Percentiles rank a stretch among this genome's conserved stretches.
Evolutionary conservation across 2,797 vertebrate species (phyloP).

Genomic region (Gadopsis bispinosus): DNA sequence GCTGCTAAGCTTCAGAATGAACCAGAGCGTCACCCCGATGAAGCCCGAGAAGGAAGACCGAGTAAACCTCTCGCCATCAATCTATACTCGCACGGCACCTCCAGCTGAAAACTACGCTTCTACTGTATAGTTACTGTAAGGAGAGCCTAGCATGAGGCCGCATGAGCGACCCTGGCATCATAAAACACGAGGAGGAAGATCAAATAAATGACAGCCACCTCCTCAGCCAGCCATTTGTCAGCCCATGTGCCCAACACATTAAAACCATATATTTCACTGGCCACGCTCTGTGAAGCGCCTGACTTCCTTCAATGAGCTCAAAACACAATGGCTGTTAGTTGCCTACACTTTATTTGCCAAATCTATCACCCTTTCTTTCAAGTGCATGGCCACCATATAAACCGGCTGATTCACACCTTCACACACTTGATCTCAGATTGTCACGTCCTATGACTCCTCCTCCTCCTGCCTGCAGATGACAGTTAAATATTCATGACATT

Average conservation of each 20-base stretch:
- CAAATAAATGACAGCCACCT: slow-evolving; percentile 60
- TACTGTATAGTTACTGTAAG: slow-evolving; percentile 10
- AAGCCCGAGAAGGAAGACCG: slow-evolving; percentile 19
- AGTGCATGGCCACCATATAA: slow-evolving; percentile 87
- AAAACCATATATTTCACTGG: slow-evolving; percentile 73
- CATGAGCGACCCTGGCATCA: slow-evolving; percentile 15
- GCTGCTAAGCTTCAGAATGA: slow-evolving; percentile 29
- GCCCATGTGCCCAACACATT: slow-evolving; percentile 66
- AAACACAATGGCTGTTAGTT: slow-evolving; percentile 71
- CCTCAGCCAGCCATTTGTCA: slow-evolving; percentile 77
- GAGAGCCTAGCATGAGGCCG: not conserved
- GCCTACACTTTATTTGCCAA: slow-evolving; percentile 83
- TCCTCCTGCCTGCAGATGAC: slow-evolving; percentile 56
- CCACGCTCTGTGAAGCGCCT: slow-evolving; percentile 77
- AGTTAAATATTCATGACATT: slow-evolving; percentile 75
- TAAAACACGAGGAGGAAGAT: slow-evolving; percentile 52
- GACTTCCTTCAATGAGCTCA: slow-evolving; percentile 79
- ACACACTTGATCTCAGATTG: slow-evolving; percentile 83
- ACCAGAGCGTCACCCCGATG: slow-evolving; percentile 24
- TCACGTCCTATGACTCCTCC: slow-evolving; percentile 70
- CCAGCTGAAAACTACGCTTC: slow-evolving; percentile 3
- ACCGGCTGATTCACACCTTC: slow-evolving; percentile 81
- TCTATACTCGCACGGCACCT: not conserved
- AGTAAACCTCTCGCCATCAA: slow-evolving; percentile 9
- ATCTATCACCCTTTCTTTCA: slow-evolving; percentile 86